Evolutionary conservation across 2,888 invertebrate species (phyloP).

Genomic region (Dasypolia templi): DNA sequence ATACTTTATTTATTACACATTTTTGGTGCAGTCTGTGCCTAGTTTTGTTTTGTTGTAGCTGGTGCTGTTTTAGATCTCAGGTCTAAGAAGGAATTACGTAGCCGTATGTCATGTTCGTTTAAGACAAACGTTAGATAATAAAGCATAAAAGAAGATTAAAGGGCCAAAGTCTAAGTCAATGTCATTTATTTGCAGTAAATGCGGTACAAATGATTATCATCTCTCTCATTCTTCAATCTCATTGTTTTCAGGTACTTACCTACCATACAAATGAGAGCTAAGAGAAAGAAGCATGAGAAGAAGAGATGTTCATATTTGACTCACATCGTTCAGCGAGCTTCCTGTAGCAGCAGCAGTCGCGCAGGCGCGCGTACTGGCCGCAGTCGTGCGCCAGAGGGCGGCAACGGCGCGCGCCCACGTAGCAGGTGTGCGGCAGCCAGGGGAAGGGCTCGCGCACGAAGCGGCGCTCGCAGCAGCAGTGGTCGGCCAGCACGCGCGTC

Average conservation of each 20-base stretch:
- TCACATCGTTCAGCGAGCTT: slow-evolving; percentile 91
- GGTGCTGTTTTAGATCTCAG: not conserved
- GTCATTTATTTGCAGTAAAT: not conserved
- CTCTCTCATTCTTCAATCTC: not conserved
- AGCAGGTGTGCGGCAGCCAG: slow-evolving; percentile 93
- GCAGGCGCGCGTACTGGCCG: slow-evolving; percentile 91
- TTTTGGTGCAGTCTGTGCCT: not conserved
- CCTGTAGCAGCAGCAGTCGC: slow-evolving; percentile 92
- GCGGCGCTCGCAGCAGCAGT: slow-evolving; percentile 90
- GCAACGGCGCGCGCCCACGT: slow-evolving; percentile 91
- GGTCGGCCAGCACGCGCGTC: slow-evolving; percentile 89
- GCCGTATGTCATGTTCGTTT: not conserved
- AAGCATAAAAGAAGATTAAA: not conserved
- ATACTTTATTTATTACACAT: not conserved
- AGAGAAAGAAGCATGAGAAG: not conserved
- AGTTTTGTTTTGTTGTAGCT: not conserved
- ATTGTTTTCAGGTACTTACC: no score
- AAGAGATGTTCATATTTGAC: slow-evolving; percentile 66
- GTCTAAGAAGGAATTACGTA: not conserved
- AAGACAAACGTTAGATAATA: not conserved
- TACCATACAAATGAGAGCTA: not conserved
- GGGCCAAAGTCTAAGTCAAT: not conserved
- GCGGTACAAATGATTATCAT: not conserved
- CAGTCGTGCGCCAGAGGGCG: slow-evolving; percentile 91
- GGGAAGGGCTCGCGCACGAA: slow-evolving; percentile 91